Evolutionary conservation across 2,113 vertebrate species (phyloP), one percentile per base, ranked within the genome.

Genomic region (Labrus mixtus): DNA sequence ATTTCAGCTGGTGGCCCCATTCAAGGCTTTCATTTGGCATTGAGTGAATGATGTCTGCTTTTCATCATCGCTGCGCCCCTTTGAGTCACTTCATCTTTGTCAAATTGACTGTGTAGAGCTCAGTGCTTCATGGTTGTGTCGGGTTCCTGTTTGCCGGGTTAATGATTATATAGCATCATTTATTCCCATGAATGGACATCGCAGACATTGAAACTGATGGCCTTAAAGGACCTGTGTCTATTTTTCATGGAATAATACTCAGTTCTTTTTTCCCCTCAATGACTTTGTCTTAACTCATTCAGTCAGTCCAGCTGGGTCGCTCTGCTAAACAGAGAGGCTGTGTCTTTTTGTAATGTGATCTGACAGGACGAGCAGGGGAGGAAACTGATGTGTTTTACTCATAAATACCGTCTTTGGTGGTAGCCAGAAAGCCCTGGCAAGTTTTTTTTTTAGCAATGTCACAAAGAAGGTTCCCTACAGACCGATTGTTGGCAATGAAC

Each of bases 271-370:
- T 73, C 33, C 56, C 33, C 41, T 45, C 25, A 1, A 50, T 66
- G 60, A 29, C 54, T 65, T 73, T 55, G 29, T 54, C 68, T 78
- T 23, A 56, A 51, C 55, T 56, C 59, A n/a, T 77, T 71, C 54
- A 68, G 12, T 5, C 29, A 8, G n/a, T 9, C 25, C 87, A 84
- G 87, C 87, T 87, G 84, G 59, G 48, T 63, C 45, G n/a, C 22
- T 15, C 64, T 19, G 64, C 64, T 45, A 54, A 25, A 77, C 53
- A 78, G 68, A 64, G 75, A 63, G 22, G 64, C 82, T 68, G 80
- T 69, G 81, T 84, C 41, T 53, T 60, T 60, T 54, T 45, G 46
- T 45, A 61, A 51, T 76, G 70, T 71, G 60, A 73, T 75, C 71
- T 10, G 72, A 77, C 41, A 45, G 43, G 23, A 65, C 16, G 58